A percentile compares a stretch with the other conserved stretches of the same genome.
Evolutionary conservation across 1,140 invertebrate genomes (phyloP).

Genomic region (Pseudomyrmex pallidus): DNA sequence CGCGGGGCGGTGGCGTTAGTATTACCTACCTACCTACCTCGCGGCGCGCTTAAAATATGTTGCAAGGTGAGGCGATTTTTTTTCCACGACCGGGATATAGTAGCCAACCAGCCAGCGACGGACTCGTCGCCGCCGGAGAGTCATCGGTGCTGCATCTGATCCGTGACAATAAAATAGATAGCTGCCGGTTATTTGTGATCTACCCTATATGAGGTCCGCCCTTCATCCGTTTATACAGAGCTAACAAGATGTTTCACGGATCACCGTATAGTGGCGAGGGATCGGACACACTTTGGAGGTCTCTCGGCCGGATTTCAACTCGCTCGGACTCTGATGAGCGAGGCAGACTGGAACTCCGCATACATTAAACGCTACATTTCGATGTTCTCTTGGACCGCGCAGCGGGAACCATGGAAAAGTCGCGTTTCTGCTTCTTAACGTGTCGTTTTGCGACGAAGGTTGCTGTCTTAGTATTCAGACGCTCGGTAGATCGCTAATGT

Average conservation of each 20-base stretch:
- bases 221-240: conserved; percentile 80
- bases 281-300: conserved; percentile 81
- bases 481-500: not conserved
- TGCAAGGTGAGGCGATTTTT: conserved; percentile 49
- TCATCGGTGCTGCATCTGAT: conserved; percentile 50
- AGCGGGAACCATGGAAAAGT: conserved; percentile 59
- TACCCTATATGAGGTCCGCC: conserved; percentile 58
- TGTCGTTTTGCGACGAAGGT: conserved; percentile 29
- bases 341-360: conserved; percentile 67
- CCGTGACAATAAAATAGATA: conserved; percentile 44
- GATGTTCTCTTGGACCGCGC: conserved; percentile 35
- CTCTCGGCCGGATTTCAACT: conserved; percentile 76
- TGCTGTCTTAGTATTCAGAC: conserved; percentile 9
- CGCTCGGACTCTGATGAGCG: conserved; percentile 71
- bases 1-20: conserved; percentile 27
- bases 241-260: conserved; percentile 84
- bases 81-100: not conserved
- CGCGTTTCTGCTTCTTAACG: conserved; percentile 44
- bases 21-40: conserved; percentile 30
- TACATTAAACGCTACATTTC: conserved; percentile 65
- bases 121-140: conserved; percentile 5
- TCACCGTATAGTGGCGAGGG: conserved; percentile 78
- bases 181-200: conserved; percentile 64
- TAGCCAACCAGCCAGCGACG: conserved; percentile 17
- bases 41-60: conserved; percentile 53